A percentile compares a stretch with the other conserved stretches of the same genome.
Conservation (phyloP, 2,888 invertebrate genomes). For the Heliconius ismenius region DNA sequence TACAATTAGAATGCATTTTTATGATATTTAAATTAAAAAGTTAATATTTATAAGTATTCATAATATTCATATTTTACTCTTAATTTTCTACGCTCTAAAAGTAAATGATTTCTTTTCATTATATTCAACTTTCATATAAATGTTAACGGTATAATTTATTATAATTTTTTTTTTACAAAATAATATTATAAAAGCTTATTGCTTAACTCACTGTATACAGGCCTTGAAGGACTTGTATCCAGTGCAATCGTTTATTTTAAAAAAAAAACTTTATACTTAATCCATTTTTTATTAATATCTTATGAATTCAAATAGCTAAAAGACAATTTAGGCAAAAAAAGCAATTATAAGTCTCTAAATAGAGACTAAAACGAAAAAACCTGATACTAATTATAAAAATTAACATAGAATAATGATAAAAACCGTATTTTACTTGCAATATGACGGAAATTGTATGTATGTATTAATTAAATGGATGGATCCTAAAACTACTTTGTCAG, state of each 20-base stretch:
- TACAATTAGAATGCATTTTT: not conserved
- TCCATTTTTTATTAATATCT: not conserved
- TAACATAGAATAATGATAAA: constrained; percentile 40
- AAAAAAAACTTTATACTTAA: not conserved
- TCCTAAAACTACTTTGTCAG: constrained; percentile 37
- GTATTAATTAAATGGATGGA: constrained; percentile 32
- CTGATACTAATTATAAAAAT: constrained; percentile 28
- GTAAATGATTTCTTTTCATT: constrained; percentile 9
- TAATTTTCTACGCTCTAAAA: constrained; percentile 13
- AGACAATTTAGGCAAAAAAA: constrained; percentile 2
- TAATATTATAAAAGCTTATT: not conserved
- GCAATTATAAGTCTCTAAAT: not conserved
- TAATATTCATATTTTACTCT: constrained; percentile 4
- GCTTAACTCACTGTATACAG: not conserved
- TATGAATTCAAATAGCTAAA: not conserved
- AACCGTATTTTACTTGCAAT: constrained; percentile 28
- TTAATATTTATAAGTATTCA: not conserved
- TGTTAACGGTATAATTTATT: not conserved
- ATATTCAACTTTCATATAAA: constrained; percentile 1
- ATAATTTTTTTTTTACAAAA: not conserved
- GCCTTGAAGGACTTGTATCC: not conserved
- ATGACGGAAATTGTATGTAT: constrained; percentile 20
- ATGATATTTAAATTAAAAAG: not conserved
- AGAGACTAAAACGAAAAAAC: constrained; percentile 16
- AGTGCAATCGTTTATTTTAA: not conserved